Conservation (phyloP, 2,888 invertebrate species). For the Lithophane ornitopus region DNA sequence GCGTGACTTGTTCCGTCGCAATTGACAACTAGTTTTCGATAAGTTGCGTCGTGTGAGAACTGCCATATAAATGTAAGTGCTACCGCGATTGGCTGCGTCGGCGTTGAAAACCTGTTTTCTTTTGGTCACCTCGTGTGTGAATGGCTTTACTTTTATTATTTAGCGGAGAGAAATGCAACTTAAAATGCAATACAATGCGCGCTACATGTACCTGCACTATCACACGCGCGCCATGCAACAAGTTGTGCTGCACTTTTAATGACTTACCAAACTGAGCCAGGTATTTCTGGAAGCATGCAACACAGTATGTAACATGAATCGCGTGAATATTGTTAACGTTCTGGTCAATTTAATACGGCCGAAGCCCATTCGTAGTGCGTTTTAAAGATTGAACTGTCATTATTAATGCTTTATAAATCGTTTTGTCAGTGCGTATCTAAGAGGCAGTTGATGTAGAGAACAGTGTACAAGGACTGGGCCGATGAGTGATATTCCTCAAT, state of each 20-base stretch:
- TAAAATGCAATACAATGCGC: constrained; percentile 5
- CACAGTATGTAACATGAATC: neutral
- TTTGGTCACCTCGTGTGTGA: too few species aligned
- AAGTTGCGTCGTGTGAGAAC: too few species aligned
- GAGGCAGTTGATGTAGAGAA: constrained; percentile 1
- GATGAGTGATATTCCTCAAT: neutral
- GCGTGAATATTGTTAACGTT: neutral
- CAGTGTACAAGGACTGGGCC: neutral
- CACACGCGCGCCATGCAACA: neutral
- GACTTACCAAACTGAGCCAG: neutral
- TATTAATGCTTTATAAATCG: neutral
- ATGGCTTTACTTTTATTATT: neutral
- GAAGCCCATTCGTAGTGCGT: neutral
- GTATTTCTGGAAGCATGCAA: neutral
- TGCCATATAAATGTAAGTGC: too few species aligned
- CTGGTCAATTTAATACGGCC: neutral
- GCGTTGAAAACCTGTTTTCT: too few species aligned
- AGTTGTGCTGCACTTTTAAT: neutral
- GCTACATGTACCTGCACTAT: neutral
- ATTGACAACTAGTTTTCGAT: too few species aligned
- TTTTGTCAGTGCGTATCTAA: constrained; percentile 17
- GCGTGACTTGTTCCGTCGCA: too few species aligned
- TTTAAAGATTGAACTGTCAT: constrained; percentile 2
- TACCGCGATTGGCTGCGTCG: too few species aligned
- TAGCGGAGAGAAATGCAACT: neutral